phyloP scores from a whole-genome alignment of 2,888 invertebrate species.

The Tridacna crocea region DNA sequence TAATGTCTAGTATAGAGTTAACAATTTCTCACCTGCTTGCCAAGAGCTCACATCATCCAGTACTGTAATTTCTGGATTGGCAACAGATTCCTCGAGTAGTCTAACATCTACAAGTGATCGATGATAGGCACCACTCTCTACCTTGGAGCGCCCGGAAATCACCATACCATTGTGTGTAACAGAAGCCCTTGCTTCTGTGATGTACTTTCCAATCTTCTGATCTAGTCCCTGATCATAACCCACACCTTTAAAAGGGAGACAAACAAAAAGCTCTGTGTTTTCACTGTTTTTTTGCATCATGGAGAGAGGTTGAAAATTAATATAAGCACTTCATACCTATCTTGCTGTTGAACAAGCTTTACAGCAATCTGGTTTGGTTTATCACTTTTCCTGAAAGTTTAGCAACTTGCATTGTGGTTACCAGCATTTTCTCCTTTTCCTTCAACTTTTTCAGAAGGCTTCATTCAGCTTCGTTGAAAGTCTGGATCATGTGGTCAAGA shows the following conservation, averaged over 20 bases:
- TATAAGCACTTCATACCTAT: too few relatives aligned
- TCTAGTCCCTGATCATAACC: conserved; percentile 20
- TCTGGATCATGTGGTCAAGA: too few relatives aligned
- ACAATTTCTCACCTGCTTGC: conserved; percentile 27
- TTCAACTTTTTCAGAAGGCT: too few relatives aligned
- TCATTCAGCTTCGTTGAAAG: too few relatives aligned
- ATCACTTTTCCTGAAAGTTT: too few relatives aligned
- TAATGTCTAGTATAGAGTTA: too few relatives aligned
- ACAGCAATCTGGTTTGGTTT: too few relatives aligned
- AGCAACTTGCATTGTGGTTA: too few relatives aligned
- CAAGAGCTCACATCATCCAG: conserved; percentile 38
- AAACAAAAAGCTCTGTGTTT: not conserved
- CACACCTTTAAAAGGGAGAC: not conserved
- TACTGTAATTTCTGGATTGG: conserved; percentile 29
- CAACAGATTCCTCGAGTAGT: conserved; percentile 1
- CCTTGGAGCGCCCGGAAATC: conserved; percentile 28
- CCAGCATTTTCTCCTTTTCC: too few relatives aligned
- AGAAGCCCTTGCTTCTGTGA: conserved; percentile 18
- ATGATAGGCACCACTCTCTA: not conserved
- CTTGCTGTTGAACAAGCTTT: too few relatives aligned
- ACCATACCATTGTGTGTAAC: conserved; percentile 25
- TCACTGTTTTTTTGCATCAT: too few relatives aligned
- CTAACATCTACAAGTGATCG: conserved; percentile 19
- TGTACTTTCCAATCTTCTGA: conserved; percentile 10
- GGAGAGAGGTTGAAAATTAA: too few relatives aligned